These are phyloP conservation scores for Paradoxurus hermaphroditus DNA, from an alignment of 2,113 vertebrate species.

Conservation along the genomic window DNA sequence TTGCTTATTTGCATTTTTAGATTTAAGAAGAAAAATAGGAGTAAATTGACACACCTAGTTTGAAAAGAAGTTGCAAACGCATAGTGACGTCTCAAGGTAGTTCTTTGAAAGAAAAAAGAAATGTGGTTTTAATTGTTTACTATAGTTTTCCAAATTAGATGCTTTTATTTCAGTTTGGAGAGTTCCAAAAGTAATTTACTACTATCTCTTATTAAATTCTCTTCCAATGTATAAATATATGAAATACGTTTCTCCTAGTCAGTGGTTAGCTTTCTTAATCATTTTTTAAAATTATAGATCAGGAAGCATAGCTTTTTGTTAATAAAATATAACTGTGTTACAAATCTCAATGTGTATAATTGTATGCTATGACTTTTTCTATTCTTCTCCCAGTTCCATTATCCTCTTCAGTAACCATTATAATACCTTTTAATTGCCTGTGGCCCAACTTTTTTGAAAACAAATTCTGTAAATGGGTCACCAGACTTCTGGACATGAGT, in stretches of 20 bases:
- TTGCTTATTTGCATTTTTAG: slow-evolving; percentile 56
- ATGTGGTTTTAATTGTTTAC: slow-evolving; percentile 50
- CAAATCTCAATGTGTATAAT: neutral
- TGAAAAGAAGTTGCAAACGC: slow-evolving; percentile 43
- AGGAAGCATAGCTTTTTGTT: neutral
- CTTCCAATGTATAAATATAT: neutral
- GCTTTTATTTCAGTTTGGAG: neutral
- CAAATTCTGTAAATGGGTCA: neutral
- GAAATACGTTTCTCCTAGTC: neutral
- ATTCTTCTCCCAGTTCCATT: neutral
- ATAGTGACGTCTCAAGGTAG: slow-evolving; percentile 37
- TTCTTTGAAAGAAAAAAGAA: neutral
- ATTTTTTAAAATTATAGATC: neutral
- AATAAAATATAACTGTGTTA: neutral
- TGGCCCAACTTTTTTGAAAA: neutral
- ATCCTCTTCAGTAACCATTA: neutral
- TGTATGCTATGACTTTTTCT: neutral
- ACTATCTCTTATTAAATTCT: neutral
- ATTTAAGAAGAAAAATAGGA: neutral
- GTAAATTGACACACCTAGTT: slow-evolving; percentile 16
- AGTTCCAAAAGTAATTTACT: slow-evolving; percentile 29
- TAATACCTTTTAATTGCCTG: neutral
- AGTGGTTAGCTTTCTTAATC: neutral
- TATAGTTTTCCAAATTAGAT: slow-evolving; percentile 3
- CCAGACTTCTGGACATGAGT: neutral